Base-by-base conservation (phyloP, 2,797 vertebrate genomes). In the Myotis findleyi region DNA sequence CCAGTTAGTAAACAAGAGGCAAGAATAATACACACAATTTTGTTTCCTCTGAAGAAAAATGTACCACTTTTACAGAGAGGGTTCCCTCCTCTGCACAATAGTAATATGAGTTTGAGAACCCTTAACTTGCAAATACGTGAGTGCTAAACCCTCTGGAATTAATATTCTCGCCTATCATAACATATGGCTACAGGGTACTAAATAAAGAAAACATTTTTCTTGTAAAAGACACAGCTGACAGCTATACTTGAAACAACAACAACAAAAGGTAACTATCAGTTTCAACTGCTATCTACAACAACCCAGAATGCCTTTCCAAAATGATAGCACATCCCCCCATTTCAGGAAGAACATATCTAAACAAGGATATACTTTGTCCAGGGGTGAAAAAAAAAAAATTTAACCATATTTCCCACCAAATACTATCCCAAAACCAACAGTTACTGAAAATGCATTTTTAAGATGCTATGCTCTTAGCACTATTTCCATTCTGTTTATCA, bases 341-440 rank as follows among this genome's bases (percentile, higher is more conserved):
- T 87, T 91, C 75, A 82, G 62, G 30, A 89, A 92, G 59, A n/a
- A 23, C n/a, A 84, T 36, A 87, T 66, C 69, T 82, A 86, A 95
- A 93, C 76, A 95, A 91, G 91, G 72, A 86, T 66, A 75, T 2
- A 91, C 25, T 88, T 84, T 73, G 55, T 66, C 38, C 38, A 77
- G 12, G 71, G 20, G 11, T 59, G 38, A 79, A 93, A 94, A 91
- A 94, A 91, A 66, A 33, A 33, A 85, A n/a, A n/a, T n/a, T 27
- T 64, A 80, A 44, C 27, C 20, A 2, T 44, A 91, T 53, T 87
- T 82, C 62, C 93, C 62, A 91, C 23, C 25, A 75, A 96, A 44
- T 76, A 23, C 79, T 82, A 86, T 59, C 53, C 62, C 38, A 12
- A 97, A 95, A 94, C 7, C 20, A 75, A 77, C 20, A 75, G 23